A percentile compares a stretch with the other conserved stretches of the same genome.
Conservation (phyloP, 2,888 invertebrate species). For the Clanis bilineata region DNA sequence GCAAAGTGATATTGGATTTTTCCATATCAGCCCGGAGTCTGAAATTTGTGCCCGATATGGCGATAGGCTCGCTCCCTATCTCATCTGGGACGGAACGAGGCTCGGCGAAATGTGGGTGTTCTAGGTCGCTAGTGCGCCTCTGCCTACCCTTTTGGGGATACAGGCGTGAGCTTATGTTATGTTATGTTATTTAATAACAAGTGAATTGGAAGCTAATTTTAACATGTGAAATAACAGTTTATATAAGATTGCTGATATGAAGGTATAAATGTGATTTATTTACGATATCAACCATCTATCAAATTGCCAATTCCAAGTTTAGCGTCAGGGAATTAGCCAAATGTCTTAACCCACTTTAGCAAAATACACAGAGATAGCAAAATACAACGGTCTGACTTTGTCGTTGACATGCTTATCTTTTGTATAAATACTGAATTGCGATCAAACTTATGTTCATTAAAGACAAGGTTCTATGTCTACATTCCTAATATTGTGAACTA, state of each 20-base stretch:
- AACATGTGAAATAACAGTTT: no score
- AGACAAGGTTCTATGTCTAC: conserved; percentile 33
- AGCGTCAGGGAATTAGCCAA: conserved; percentile 34
- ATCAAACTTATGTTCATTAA: conserved; percentile 33
- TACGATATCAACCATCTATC: conserved; percentile 26
- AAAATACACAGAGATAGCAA: conserved; percentile 35
- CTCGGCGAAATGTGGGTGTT: no score
- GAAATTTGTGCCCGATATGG: no score
- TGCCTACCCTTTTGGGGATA: no score
- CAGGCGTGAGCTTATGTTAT: no score
- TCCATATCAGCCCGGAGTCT: no score
- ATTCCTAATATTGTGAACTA: conserved; percentile 36
- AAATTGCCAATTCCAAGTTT: conserved; percentile 35
- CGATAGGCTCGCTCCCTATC: no score
- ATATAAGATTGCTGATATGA: background rate
- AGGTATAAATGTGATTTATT: conserved; percentile 10
- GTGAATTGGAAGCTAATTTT: no score
- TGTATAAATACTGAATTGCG: conserved; percentile 38
- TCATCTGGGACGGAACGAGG: no score
- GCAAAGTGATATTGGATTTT: no score
- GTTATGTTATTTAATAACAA: no score
- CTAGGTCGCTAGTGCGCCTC: no score
- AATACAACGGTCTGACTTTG: conserved; percentile 32
- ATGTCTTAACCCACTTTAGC: conserved; percentile 35
- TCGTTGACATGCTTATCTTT: conserved; percentile 40